phyloP scores from a whole-genome alignment of 1,140 invertebrate species.

The Ceratoteleas bidentatus region DNA sequence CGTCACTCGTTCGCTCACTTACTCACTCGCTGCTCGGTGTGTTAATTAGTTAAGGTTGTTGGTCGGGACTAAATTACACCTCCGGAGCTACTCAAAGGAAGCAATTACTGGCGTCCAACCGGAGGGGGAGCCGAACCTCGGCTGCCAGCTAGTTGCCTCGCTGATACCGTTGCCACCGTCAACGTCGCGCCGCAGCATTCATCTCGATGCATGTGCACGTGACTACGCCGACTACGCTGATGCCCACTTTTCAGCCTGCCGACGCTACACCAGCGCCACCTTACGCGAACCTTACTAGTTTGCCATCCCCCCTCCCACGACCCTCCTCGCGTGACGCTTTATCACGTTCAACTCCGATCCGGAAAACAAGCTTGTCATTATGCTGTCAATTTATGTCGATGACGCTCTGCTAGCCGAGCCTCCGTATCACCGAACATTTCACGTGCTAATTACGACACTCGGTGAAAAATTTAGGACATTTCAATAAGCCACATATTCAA shows the following conservation, averaged over 20 bases:
- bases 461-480: no score
- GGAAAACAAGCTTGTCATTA: slow-evolving; percentile 35
- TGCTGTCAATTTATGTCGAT: slow-evolving; percentile 43
- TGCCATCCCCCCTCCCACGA: background rate
- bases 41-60: slow-evolving; percentile 82
- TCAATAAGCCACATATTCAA: no score
- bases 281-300: background rate
- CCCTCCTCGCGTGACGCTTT: background rate
- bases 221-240: slow-evolving; percentile 66
- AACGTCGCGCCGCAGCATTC: slow-evolving; percentile 65
- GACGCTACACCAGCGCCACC: slow-evolving; percentile 17
- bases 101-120: slow-evolving; percentile 81
- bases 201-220: slow-evolving; percentile 71
- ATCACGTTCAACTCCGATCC: background rate
- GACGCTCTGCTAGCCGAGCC: slow-evolving; percentile 1
- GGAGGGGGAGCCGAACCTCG: slow-evolving; percentile 72
- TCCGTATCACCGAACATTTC: slow-evolving; percentile 5
- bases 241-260: slow-evolving; percentile 68
- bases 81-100: slow-evolving; percentile 82
- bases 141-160: slow-evolving; percentile 55
- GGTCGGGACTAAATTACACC: slow-evolving; percentile 81
- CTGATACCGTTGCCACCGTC: slow-evolving; percentile 58
- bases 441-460: slow-evolving; percentile 14
- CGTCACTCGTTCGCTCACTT: slow-evolving; percentile 75
- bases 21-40: slow-evolving; percentile 78